A percentile compares a stretch with the other conserved stretches of the same genome.
Conservation (phyloP, 2,888 invertebrate species). For the Epistrophe grossulariae region DNA sequence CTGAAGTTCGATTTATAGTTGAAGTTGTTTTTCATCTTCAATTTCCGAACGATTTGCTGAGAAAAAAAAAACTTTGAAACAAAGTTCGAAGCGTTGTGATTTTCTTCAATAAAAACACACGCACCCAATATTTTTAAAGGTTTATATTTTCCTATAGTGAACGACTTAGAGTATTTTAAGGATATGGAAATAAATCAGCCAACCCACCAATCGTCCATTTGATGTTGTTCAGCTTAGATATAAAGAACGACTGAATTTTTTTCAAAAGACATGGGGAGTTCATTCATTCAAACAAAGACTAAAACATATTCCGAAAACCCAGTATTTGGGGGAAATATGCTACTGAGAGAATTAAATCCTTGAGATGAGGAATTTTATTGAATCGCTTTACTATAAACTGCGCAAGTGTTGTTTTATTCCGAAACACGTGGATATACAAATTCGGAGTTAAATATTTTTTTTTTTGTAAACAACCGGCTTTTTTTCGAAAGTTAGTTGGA, state of each 20-base stretch:
- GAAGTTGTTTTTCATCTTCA: not conserved
- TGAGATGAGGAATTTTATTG: not conserved
- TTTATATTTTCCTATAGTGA: not conserved
- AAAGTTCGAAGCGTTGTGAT: not conserved
- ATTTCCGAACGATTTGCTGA: not conserved
- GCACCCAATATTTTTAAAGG: not conserved
- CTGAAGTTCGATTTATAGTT: no score
- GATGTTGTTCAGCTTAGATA: not conserved
- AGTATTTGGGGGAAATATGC: constrained; percentile 12
- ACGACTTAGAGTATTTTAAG: not conserved
- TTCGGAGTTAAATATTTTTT: not conserved
- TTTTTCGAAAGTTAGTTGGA: no score
- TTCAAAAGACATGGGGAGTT: not conserved
- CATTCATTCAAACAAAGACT: not conserved
- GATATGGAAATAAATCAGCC: not conserved
- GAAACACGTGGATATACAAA: constrained; percentile 25
- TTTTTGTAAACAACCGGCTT: constrained; percentile 30
- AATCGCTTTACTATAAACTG: not conserved
- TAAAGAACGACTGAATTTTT: constrained; percentile 1
- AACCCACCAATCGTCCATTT: not conserved
- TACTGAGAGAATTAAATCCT: not conserved
- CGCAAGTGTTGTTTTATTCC: constrained; percentile 8
- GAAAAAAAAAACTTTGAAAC: not conserved
- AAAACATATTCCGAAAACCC: constrained; percentile 2
- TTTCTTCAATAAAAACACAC: no score